phyloP scores from a whole-genome alignment of 2,888 invertebrate genomes.

The Philereme vetulata region DNA sequence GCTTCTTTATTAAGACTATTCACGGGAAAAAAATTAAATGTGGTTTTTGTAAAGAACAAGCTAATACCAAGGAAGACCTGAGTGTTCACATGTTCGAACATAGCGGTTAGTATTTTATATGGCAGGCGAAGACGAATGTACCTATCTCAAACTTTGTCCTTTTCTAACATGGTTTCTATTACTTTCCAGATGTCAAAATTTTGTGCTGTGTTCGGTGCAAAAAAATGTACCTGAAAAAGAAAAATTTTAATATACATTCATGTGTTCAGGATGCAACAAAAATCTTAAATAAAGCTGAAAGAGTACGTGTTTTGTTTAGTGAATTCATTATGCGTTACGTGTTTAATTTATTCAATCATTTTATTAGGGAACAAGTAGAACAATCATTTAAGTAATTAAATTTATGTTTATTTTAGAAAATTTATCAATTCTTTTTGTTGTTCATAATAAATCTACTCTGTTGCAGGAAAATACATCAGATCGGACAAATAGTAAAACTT shows the following conservation, averaged over 20 bases:
- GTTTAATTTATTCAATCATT: not conserved
- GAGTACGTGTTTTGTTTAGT: slow-evolving; percentile 31
- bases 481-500: slow-evolving; percentile 36
- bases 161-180: not conserved
- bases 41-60: slow-evolving; percentile 61
- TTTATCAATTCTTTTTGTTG: too few relatives aligned
- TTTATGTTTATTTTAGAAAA: too few relatives aligned
- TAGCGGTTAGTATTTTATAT: slow-evolving; percentile 59
- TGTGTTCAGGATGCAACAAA: slow-evolving; percentile 46
- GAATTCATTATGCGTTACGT: not conserved
- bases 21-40: slow-evolving; percentile 57
- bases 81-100: slow-evolving; percentile 59
- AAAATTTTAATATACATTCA: slow-evolving; percentile 56
- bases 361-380: not conserved
- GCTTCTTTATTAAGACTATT: slow-evolving; percentile 57
- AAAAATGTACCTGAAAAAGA: slow-evolving; percentile 64
- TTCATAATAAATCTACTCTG: not conserved
- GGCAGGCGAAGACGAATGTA: not conserved
- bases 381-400: too few relatives aligned
- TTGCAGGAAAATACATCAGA: slow-evolving; percentile 41
- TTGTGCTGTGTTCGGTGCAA: slow-evolving; percentile 66
- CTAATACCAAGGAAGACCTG: slow-evolving; percentile 65
- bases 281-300: slow-evolving; percentile 25
- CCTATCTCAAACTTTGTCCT: not conserved
- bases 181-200: slow-evolving; percentile 61